Conservation (phyloP, 2,797 vertebrate genomes). For the Coreius guichenoti region DNA sequence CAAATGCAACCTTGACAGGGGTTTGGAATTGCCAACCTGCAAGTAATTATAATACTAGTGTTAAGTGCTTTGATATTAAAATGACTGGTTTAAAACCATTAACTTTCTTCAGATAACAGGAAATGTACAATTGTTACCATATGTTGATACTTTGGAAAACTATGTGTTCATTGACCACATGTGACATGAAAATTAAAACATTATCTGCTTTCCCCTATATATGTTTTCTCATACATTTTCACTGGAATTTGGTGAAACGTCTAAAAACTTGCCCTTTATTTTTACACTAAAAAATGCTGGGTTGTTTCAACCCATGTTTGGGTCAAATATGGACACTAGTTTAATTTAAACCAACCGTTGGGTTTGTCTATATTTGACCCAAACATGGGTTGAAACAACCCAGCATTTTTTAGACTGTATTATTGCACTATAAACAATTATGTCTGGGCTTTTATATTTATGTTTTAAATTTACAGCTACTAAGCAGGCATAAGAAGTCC, state of each 20-base stretch:
- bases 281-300: too few relatives aligned
- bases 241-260: constrained; percentile 3
- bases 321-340: too few relatives aligned
- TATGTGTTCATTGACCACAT: constrained; percentile 65
- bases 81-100: constrained; percentile 83
- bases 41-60: constrained; percentile 83
- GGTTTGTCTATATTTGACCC: too few relatives aligned
- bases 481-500: neutral
- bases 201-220: constrained; percentile 37
- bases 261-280: neutral
- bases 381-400: too few relatives aligned
- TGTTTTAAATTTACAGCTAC: neutral
- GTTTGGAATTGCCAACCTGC: constrained; percentile 76
- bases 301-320: too few relatives aligned
- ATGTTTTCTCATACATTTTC: constrained; percentile 4
- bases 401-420: neutral
- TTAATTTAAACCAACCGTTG: too few relatives aligned
- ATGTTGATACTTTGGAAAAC: constrained; percentile 76
- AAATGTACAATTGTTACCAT: constrained; percentile 77
- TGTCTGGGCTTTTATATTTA: neutral
- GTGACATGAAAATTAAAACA: constrained; percentile 41
- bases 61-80: constrained; percentile 87
- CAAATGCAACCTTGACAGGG: constrained; percentile 78
- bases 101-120: constrained; percentile 76
- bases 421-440: neutral